Conservation (phyloP, 2,888 invertebrate genomes). For the Argynnis bischoffii region DNA sequence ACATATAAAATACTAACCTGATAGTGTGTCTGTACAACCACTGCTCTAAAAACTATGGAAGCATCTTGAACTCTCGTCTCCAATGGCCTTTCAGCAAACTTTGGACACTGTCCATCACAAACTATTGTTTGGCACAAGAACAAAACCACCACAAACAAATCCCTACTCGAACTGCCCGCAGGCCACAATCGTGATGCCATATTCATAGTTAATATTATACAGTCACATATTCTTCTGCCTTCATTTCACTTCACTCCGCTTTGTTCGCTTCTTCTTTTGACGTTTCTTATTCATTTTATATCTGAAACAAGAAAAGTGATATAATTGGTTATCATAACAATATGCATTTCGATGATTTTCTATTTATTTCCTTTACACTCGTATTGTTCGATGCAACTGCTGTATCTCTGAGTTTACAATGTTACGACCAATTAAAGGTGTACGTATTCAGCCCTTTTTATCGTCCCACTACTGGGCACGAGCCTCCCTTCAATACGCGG, state of each 20-base stretch:
- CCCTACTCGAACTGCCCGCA: constrained; percentile 59
- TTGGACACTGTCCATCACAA: constrained; percentile 78
- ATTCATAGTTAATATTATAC: constrained; percentile 48
- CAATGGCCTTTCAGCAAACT: constrained; percentile 76
- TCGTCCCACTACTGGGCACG: no score
- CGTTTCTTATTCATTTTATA: constrained; percentile 69
- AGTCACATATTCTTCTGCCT: constrained; percentile 64
- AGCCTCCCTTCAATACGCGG: no score
- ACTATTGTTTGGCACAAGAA: constrained; percentile 73
- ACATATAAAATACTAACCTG: constrained; percentile 58
- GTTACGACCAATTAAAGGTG: no score
- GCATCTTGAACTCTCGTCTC: constrained; percentile 80
- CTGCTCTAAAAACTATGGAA: constrained; percentile 80
- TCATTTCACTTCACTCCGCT: constrained; percentile 63
- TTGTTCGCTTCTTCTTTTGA: constrained; percentile 66
- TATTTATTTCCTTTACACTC: constrained; percentile 6
- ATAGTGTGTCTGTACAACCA: constrained; percentile 71
- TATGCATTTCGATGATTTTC: constrained; percentile 3
- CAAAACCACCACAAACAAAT: constrained; percentile 66
- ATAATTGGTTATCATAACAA: constrained; percentile 31
- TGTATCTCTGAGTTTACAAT: not conserved
- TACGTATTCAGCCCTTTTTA: no score
- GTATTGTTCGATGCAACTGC: not conserved
- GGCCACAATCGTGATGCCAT: constrained; percentile 57
- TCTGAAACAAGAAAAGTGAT: constrained; percentile 62